Percentiles rank a stretch among this genome's conserved stretches.
Evolutionary conservation across 2,888 invertebrate species (phyloP).

Genomic region (Autographa gamma): DNA sequence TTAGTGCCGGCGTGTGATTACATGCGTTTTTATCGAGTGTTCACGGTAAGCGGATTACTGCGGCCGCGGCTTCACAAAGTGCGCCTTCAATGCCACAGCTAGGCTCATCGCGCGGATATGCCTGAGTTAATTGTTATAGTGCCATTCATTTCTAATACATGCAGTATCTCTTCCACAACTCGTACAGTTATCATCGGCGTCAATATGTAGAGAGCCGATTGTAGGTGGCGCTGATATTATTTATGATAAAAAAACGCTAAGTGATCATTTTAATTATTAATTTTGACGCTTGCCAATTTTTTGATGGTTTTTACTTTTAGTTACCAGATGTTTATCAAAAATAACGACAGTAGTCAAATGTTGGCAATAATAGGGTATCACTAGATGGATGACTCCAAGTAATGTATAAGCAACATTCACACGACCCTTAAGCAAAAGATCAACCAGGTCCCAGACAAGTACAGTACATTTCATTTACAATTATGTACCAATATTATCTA

Average conservation of each 20-base stretch:
- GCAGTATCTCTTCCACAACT: background rate
- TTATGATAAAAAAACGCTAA: background rate
- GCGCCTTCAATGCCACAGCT: conserved; percentile 43
- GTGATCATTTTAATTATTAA: too few relatives aligned
- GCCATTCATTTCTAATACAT: background rate
- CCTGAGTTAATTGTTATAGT: conserved; percentile 15
- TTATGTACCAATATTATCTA: background rate
- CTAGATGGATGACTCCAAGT: background rate
- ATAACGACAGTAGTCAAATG: background rate
- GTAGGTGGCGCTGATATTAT: conserved; percentile 7
- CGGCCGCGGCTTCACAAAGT: conserved; percentile 35
- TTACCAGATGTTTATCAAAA: too few relatives aligned
- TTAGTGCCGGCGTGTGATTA: conserved; percentile 33
- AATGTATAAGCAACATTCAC: background rate
- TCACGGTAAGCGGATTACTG: conserved; percentile 59
- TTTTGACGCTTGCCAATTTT: too few relatives aligned
- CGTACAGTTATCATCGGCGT: background rate
- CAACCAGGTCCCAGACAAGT: background rate
- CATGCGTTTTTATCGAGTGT: conserved; percentile 50
- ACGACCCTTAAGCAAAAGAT: conserved; percentile 1
- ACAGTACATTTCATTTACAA: background rate
- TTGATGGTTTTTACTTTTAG: too few relatives aligned
- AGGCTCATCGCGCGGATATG: conserved; percentile 22
- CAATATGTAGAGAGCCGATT: background rate
- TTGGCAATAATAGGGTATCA: conserved; percentile 3